A percentile compares a stretch with the other conserved stretches of the same genome.
Evolutionary conservation across 1,140 invertebrate species (phyloP).

Genomic region (Microplitis mediator): DNA sequence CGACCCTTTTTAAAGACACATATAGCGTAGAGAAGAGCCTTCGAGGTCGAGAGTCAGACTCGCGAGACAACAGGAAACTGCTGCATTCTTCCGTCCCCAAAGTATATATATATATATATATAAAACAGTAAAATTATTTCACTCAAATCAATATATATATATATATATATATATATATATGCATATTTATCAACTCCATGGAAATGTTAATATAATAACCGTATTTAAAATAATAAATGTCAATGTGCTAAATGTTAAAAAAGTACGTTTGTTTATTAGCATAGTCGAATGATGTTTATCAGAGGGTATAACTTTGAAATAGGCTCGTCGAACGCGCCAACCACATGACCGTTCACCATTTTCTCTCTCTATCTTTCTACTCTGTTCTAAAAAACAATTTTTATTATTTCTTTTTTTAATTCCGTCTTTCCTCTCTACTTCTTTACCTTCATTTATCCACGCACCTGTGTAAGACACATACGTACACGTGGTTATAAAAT

Average conservation of each 20-base stretch:
- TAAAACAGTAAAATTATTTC: too few relatives aligned
- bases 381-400: conserved; percentile 2
- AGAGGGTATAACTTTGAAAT: conserved; percentile 8
- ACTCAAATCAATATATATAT: too few relatives aligned
- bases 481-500: conserved; percentile 1
- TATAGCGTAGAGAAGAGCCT: background rate
- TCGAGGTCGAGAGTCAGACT: conserved; percentile 1
- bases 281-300: conserved; percentile 26
- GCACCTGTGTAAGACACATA: conserved; percentile 21
- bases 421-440: conserved; percentile 22
- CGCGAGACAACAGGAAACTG: conserved; percentile 41
- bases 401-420: conserved; percentile 8
- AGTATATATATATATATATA: too few relatives aligned
- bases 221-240: background rate
- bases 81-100: conserved; percentile 39
- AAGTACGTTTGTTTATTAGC: conserved; percentile 13
- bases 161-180: too few relatives aligned
- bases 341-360: conserved; percentile 15
- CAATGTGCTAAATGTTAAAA: conserved; percentile 4
- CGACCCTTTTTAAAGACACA: conserved; percentile 17
- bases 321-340: conserved; percentile 18
- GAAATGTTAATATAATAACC: background rate
- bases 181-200: too few relatives aligned
- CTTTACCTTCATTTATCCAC: conserved; percentile 24
- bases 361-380: conserved; percentile 10